phyloP scores from a whole-genome alignment of 2,113 vertebrate species.

The Strix uralensis region DNA sequence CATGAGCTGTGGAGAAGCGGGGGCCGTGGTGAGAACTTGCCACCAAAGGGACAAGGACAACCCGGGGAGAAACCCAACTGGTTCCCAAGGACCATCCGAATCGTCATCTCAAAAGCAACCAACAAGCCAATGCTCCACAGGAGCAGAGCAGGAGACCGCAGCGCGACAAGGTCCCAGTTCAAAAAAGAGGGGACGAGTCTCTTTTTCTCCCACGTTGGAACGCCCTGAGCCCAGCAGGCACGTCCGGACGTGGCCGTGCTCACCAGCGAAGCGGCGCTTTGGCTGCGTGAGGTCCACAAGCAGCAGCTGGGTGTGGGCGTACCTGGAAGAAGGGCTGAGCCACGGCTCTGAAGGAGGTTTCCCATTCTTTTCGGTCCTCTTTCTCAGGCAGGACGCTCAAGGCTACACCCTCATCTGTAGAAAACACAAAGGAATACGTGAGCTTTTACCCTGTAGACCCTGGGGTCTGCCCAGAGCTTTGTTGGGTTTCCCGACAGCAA shows the following conservation, averaged over 20 bases:
- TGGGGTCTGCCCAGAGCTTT: neutral
- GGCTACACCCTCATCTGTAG: neutral
- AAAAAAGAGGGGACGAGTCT: neutral
- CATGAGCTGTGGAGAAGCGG: neutral
- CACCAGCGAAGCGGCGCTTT: neutral
- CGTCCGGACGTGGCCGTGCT: rapidly evolving
- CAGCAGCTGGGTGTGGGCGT: neutral
- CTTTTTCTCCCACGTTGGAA: neutral
- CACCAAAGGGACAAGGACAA: neutral
- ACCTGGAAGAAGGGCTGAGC: neutral
- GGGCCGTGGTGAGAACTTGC: neutral
- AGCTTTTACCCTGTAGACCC: neutral
- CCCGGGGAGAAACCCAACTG: neutral
- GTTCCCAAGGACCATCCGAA: neutral
- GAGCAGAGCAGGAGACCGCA: neutral
- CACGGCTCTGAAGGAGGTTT: neutral
- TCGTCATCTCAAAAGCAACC: neutral
- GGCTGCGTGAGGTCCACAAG: rapidly evolving
- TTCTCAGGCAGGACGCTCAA: neutral
- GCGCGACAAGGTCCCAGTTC: neutral
- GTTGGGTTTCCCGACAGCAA: neutral
- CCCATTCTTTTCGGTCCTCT: neutral
- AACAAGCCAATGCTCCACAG: neutral
- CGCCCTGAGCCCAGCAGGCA: neutral
- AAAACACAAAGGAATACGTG: neutral